A percentile compares a stretch with the other conserved stretches of the same genome.
These are phyloP conservation scores for Candoia aspera DNA, from an alignment of 2,113 vertebrate genomes.

Conservation along the genomic window DNA sequence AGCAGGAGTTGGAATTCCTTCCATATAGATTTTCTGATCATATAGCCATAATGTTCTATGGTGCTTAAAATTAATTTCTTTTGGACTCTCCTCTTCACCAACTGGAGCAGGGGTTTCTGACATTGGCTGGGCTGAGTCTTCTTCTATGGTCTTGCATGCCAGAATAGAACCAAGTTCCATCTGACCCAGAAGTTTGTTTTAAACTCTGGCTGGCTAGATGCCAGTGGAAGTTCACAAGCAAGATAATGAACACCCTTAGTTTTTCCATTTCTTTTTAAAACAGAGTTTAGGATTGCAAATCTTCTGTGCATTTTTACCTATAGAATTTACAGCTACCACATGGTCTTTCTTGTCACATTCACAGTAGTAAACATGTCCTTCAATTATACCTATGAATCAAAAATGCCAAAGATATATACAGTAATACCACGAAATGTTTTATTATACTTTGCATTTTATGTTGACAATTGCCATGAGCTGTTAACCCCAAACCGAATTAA, in stretches of 20 bases:
- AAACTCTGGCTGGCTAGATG: neutral
- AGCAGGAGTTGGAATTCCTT: neutral
- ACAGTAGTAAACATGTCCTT: neutral
- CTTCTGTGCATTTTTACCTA: neutral
- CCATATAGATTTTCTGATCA: neutral
- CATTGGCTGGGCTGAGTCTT: neutral
- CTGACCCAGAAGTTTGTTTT: neutral
- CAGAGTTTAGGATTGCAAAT: neutral
- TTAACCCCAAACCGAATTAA: neutral
- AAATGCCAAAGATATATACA: neutral
- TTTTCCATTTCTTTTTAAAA: neutral
- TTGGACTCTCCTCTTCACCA: neutral
- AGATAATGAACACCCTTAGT: neutral
- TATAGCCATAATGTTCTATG: neutral
- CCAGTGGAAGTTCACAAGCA: neutral
- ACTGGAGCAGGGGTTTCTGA: neutral
- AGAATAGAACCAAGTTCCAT: neutral
- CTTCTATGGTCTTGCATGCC: neutral
- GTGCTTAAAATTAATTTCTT: neutral
- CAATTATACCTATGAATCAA: neutral
- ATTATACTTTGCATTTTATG: neutral
- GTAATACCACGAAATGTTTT: neutral
- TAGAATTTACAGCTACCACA: neutral
- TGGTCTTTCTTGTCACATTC: neutral
- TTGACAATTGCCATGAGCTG: neutral